Evolutionary conservation across 2,888 invertebrate species (phyloP).

Genomic region (Aphodius granarius): DNA sequence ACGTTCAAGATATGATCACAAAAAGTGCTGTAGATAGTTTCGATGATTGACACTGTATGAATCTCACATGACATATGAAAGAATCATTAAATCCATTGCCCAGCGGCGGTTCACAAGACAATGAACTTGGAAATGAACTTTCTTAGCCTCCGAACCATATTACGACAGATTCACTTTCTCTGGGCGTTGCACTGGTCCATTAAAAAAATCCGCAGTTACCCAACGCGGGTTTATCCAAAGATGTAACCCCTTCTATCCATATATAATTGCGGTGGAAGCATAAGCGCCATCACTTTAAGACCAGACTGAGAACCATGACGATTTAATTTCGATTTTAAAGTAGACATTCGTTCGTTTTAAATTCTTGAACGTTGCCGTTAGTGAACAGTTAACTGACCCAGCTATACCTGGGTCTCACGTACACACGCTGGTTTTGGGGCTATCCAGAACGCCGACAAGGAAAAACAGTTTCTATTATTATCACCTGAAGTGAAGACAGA

Average conservation of each 20-base stretch:
- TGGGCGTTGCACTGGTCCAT: constrained; percentile 41
- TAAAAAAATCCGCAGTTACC: constrained; percentile 31
- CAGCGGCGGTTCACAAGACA: constrained; percentile 16
- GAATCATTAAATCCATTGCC: not conserved
- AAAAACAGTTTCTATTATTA: constrained; percentile 16
- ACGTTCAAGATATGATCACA: no score
- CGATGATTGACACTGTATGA: not conserved
- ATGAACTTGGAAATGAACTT: constrained; percentile 27
- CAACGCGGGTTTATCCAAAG: constrained; percentile 34
- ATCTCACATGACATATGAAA: not conserved
- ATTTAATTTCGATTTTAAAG: constrained; percentile 12
- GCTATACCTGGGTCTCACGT: not conserved
- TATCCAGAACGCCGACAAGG: not conserved
- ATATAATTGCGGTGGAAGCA: not conserved
- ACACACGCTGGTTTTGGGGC: not conserved
- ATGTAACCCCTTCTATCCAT: constrained; percentile 1
- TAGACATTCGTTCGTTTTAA: not conserved
- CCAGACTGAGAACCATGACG: not conserved
- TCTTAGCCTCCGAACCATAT: constrained; percentile 44
- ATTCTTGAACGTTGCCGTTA: not conserved
- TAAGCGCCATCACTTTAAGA: not conserved
- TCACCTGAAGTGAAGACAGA: constrained; percentile 8
- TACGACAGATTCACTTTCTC: constrained; percentile 54
- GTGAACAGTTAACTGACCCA: constrained; percentile 14
- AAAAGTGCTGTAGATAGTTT: not conserved